Base-by-base conservation (phyloP, 92 coral and sea anemone species). In the Zoanthus gigantus region DNA sequence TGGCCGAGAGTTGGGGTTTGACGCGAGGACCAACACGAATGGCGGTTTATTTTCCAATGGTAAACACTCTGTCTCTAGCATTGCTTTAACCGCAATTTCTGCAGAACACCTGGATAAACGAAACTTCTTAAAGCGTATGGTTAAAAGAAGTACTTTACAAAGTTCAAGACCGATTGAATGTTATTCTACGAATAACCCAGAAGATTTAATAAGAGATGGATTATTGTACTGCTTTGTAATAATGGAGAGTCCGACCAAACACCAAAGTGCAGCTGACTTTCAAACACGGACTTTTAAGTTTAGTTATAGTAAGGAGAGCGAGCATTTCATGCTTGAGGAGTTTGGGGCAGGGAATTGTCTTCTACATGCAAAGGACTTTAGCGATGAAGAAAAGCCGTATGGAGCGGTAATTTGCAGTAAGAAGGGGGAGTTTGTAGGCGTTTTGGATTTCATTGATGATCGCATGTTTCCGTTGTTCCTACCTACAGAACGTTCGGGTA, bases 41-140 rank as follows among this genome's bases (percentile, higher is more conserved):
- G 89, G 85, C 83, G 56, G 85, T 13, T 16, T 60, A 14, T 28
- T 15, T 69, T 74, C 8, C 71, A 76, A 14, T 45, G 86, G 46
- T 48, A 45, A 47, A 29, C 50, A 17, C 65, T 18, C 8, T 72
- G 57, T 53, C 28, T 30, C 42, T 23, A 77, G 42, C 23, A 80
- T 67, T 37, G 86, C 80, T 50, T 86, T 95, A 75, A 95, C 92
- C 53, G 86, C 92, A 9, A 12, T 95, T 12, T 95, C 96, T 28
- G 96, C 90, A 10, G 98, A 95, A 65, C 90, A 89, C 12, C 93
- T 93, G 2, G 96, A 93, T 78, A 95, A 95, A 65, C 93, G 98
- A 57, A 95, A 96, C 11, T 95, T 95, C 81, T 92, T 95, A 12
- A 95, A 93, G 89, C 89, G 92, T 81, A 95, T 95, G 96, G 96